Conservation (phyloP, 1,140 invertebrate species). For the Tribolium castaneum region DNA sequence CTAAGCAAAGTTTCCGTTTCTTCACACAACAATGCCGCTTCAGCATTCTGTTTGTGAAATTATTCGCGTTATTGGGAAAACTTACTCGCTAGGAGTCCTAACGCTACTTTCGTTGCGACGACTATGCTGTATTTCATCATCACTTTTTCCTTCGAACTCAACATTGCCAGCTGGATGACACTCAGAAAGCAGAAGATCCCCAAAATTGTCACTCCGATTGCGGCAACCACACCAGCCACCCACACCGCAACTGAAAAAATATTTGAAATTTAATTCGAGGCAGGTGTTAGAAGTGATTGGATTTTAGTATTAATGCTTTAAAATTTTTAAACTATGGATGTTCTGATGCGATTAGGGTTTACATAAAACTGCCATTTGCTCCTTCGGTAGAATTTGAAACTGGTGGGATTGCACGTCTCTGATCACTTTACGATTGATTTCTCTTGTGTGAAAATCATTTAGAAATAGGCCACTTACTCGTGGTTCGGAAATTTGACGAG, state of each 20-base stretch:
- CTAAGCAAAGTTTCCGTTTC: slow-evolving; percentile 5
- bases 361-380: not conserved
- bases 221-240: slow-evolving; percentile 80
- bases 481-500: slow-evolving; percentile 80
- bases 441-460: not conserved
- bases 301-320: not conserved
- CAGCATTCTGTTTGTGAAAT: slow-evolving; percentile 5
- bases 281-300: not conserved
- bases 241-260: slow-evolving; percentile 78
- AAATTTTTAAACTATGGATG: too few species aligned
- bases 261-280: not conserved
- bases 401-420: not conserved
- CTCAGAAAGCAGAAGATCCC: slow-evolving; percentile 81
- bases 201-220: slow-evolving; percentile 75
- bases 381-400: not conserved
- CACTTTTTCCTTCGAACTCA: slow-evolving; percentile 82
- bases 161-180: slow-evolving; percentile 85
- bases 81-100: slow-evolving; percentile 82
- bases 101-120: slow-evolving; percentile 80
- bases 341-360: not conserved
- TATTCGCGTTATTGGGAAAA: slow-evolving; percentile 51
- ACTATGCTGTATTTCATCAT: slow-evolving; percentile 79
- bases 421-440: not conserved
- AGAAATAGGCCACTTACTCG: slow-evolving; percentile 50
- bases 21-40: not conserved